Conservation (phyloP, 23 tunicate genomes). For the Oikopleura dioica region DNA sequence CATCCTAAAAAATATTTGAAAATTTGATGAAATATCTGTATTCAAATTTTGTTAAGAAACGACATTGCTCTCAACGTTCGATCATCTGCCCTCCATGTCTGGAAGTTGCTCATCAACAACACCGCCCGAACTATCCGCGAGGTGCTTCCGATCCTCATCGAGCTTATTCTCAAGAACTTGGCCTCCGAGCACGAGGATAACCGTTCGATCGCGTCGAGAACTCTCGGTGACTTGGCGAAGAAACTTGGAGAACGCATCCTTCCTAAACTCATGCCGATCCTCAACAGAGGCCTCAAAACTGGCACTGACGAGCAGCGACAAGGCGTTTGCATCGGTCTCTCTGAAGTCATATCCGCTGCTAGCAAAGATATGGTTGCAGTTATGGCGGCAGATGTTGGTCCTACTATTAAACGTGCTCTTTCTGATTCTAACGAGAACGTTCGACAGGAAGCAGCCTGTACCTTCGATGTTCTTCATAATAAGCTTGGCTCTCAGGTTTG, state of each 20-base stretch:
- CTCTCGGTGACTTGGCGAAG: conserved; percentile 74
- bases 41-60: too few species aligned
- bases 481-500: conserved; percentile 47
- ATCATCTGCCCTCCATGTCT: conserved; percentile 65
- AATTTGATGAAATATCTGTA: too few species aligned
- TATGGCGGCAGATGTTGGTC: conserved; percentile 48
- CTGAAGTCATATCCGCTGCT: conserved; percentile 61
- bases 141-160: conserved; percentile 57
- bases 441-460: conserved; percentile 44
- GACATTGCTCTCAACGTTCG: conserved; percentile 61
- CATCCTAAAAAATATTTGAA: too few species aligned
- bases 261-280: conserved; percentile 88
- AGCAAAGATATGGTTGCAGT: conserved; percentile 50
- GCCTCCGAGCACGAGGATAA: conserved; percentile 50
- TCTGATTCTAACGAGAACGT: conserved; percentile 46
- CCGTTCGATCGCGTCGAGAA: conserved; percentile 78
- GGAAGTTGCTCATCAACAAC: conserved; percentile 92
- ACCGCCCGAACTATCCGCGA: conserved; percentile 72
- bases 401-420: conserved; percentile 44
- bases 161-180: conserved; percentile 33
- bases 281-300: conserved; percentile 46
- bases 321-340: conserved; percentile 85
- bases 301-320: conserved; percentile 39
- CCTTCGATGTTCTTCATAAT: conserved; percentile 59
- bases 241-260: conserved; percentile 86